Evolutionary conservation across 2,113 vertebrate genomes (phyloP).

Genomic region (Chloebia gouldiae): DNA sequence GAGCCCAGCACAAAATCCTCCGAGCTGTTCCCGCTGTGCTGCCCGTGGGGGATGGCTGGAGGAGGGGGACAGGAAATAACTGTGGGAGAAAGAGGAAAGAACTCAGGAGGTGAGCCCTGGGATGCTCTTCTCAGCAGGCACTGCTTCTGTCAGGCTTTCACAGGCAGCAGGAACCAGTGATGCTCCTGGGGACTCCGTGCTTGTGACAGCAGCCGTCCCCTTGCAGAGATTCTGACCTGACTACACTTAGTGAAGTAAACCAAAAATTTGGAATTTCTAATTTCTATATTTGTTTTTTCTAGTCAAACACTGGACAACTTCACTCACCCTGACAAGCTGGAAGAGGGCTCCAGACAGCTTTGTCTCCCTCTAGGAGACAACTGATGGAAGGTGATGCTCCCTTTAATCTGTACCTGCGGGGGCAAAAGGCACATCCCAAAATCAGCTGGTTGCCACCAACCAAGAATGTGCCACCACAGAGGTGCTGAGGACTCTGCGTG

Average conservation of each 20-base stretch:
- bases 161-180: fast-evolving
- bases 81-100: neutral
- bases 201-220: neutral
- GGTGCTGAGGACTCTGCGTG: fast-evolving
- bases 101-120: neutral
- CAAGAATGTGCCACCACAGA: neutral
- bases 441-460: neutral
- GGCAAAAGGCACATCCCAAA: neutral
- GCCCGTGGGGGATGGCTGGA: slow-evolving; percentile 35
- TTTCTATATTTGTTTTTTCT: neutral
- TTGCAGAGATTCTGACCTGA: neutral
- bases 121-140: neutral
- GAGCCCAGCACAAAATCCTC: neutral
- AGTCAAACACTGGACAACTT: fast-evolving
- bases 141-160: neutral
- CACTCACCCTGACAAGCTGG: slow-evolving; percentile 33
- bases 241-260: neutral
- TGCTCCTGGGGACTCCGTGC: neutral
- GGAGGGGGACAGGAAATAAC: slow-evolving; percentile 32
- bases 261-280: fast-evolving
- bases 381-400: fast-evolving
- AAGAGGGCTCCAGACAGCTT: neutral
- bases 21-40: neutral
- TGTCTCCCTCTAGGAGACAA: fast-evolving
- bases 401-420: neutral